A percentile compares a stretch with the other conserved stretches of the same genome.
Conservation (phyloP, 2,888 invertebrate genomes). For the Drosophila barbarae region DNA sequence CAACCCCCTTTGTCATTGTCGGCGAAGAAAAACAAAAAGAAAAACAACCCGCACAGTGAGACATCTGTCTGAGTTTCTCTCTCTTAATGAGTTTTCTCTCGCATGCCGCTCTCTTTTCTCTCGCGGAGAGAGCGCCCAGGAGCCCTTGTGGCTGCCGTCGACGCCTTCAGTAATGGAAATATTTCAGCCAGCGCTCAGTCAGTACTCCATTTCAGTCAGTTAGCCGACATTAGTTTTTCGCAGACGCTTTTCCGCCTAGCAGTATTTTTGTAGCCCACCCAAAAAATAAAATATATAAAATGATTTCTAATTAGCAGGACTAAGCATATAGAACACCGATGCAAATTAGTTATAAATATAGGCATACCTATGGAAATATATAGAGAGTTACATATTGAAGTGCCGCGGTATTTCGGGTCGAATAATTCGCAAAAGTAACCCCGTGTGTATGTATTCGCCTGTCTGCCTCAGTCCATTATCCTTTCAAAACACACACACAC, state of each 20-base stretch:
- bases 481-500: constrained; percentile 15
- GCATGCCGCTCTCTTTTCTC: constrained; percentile 16
- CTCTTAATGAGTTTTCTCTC: constrained; percentile 23
- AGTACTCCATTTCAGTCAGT: constrained; percentile 57
- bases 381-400: constrained; percentile 2
- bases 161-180: constrained; percentile 64
- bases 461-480: constrained; percentile 51
- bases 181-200: constrained; percentile 40
- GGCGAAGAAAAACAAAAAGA: constrained; percentile 20
- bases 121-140: constrained; percentile 19
- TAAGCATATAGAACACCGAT: background rate
- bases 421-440: constrained; percentile 10
- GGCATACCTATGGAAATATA: constrained; percentile 6
- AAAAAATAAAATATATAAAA: constrained; percentile 1
- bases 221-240: constrained; percentile 72
- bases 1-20: constrained; percentile 19
- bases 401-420: constrained; percentile 21
- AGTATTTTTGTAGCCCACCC: constrained; percentile 49
- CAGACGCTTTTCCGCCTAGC: constrained; percentile 71
- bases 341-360: background rate
- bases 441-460: constrained; percentile 68
- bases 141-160: constrained; percentile 58
- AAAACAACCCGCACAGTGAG: constrained; percentile 60
- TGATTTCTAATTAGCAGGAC: constrained; percentile 19
- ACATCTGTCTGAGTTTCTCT: constrained; percentile 47